Percentiles rank a stretch among this genome's conserved stretches.
phyloP scores from a whole-genome alignment of 2,888 invertebrate species.

The Choreutis nemorana region DNA sequence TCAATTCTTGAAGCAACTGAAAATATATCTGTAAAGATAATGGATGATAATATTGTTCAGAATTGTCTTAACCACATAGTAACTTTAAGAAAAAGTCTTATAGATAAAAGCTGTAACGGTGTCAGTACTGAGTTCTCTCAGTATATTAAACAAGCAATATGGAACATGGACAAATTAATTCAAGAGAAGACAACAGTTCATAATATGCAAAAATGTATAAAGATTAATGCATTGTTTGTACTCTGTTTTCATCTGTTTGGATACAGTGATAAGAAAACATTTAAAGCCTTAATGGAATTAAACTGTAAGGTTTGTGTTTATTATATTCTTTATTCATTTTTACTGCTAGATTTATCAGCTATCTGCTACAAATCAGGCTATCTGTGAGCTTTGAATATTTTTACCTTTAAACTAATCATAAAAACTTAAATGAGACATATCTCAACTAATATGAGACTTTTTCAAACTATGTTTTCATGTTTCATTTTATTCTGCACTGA shows the following conservation, averaged over 20 bases:
- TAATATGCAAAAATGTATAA: slow-evolving; percentile 68
- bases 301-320: slow-evolving; percentile 72
- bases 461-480: neutral
- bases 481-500: neutral
- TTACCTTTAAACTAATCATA: neutral
- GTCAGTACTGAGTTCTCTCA: slow-evolving; percentile 70
- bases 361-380: neutral
- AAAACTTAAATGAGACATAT: neutral
- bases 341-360: neutral
- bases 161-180: slow-evolving; percentile 66
- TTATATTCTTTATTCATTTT: neutral
- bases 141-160: slow-evolving; percentile 70
- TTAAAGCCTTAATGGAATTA: slow-evolving; percentile 76
- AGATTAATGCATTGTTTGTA: slow-evolving; percentile 73
- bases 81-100: slow-evolving; percentile 42
- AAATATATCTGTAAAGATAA: slow-evolving; percentile 71
- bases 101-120: slow-evolving; percentile 48
- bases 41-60: slow-evolving; percentile 76
- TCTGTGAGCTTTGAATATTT: neutral
- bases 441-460: neutral
- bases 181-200: slow-evolving; percentile 58
- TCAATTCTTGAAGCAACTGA: slow-evolving; percentile 76
- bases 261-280: slow-evolving; percentile 76
- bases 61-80: slow-evolving; percentile 52
- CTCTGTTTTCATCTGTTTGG: slow-evolving; percentile 78